Percentiles rank a stretch among this genome's conserved stretches.
Evolutionary conservation across 2,797 vertebrate genomes (phyloP).

Genomic region (Sebastes alutus): DNA sequence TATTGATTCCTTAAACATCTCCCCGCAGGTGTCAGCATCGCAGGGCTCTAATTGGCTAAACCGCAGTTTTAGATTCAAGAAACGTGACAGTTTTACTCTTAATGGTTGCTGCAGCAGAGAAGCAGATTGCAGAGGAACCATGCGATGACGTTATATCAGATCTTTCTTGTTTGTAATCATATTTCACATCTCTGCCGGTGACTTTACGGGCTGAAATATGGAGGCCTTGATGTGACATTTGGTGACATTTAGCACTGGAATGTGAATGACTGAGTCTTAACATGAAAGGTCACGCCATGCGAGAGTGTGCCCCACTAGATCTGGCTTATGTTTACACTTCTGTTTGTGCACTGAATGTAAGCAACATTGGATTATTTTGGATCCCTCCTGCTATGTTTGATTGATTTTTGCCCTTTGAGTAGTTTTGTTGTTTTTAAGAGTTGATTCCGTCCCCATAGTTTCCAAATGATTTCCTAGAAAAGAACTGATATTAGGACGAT

Average conservation of each 20-base stretch:
- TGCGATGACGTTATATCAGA: background rate
- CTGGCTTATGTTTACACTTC: constrained; percentile 47
- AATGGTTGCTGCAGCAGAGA: constrained; percentile 11
- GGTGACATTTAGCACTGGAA: constrained; percentile 75
- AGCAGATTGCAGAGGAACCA: background rate
- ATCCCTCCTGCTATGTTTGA: constrained; percentile 6
- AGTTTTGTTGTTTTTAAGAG: constrained; percentile 3
- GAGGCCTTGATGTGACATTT: constrained; percentile 76
- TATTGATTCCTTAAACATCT: constrained; percentile 70
- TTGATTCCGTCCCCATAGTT: background rate
- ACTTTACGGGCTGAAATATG: constrained; percentile 33
- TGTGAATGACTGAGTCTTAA: constrained; percentile 65
- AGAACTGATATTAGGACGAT: background rate
- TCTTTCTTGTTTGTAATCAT: constrained; percentile 39
- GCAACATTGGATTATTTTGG: constrained; percentile 4
- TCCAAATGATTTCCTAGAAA: background rate
- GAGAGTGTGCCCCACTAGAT: constrained; percentile 48
- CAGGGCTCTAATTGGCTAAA: constrained; percentile 53
- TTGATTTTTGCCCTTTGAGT: constrained; percentile 27
- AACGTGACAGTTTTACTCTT: constrained; percentile 35
- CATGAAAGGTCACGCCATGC: constrained; percentile 70
- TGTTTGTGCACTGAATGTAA: constrained; percentile 21
- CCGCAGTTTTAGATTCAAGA: constrained; percentile 31
- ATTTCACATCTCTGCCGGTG: constrained; percentile 46
- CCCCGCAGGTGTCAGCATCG: constrained; percentile 47